A percentile compares a stretch with the other conserved stretches of the same genome.
phyloP scores from a whole-genome alignment of 2,113 vertebrate genomes.

The Sarotherodon lohbergeri region DNA sequence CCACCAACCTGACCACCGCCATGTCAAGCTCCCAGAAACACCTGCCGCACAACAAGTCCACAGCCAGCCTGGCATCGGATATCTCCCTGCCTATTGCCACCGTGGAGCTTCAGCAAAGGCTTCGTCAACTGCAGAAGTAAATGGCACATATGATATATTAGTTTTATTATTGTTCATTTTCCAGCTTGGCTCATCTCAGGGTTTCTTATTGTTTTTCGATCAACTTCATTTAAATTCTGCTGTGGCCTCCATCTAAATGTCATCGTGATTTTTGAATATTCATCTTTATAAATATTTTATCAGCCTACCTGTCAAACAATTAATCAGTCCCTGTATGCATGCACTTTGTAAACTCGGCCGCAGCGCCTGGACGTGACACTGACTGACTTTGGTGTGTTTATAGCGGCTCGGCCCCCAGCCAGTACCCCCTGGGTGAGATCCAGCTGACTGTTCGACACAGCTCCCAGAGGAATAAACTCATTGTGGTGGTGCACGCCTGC shows the following conservation, averaged over 20 bases:
- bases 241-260: neutral
- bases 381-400: slow-evolving; percentile 38
- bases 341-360: neutral
- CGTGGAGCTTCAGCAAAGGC: slow-evolving; percentile 86
- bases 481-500: slow-evolving; percentile 93
- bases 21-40: slow-evolving; percentile 80
- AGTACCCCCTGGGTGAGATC: slow-evolving; percentile 88
- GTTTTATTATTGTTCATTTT: neutral
- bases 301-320: neutral
- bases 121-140: slow-evolving; percentile 92
- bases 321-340: neutral
- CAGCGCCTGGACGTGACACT: neutral
- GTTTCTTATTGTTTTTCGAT: neutral
- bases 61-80: slow-evolving; percentile 91
- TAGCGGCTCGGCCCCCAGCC: slow-evolving; percentile 83
- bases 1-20: slow-evolving; percentile 74
- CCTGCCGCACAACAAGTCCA: slow-evolving; percentile 82
- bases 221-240: neutral
- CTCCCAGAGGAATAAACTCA: slow-evolving; percentile 92
- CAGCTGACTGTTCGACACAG: slow-evolving; percentile 94
- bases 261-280: neutral
- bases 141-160: neutral
- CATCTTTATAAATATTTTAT: neutral
- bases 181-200: neutral
- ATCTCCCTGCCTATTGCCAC: slow-evolving; percentile 87